These are phyloP conservation scores for Philypnodon macrostomus DNA, from an alignment of 2,797 vertebrate genomes.

Conservation along the genomic window DNA sequence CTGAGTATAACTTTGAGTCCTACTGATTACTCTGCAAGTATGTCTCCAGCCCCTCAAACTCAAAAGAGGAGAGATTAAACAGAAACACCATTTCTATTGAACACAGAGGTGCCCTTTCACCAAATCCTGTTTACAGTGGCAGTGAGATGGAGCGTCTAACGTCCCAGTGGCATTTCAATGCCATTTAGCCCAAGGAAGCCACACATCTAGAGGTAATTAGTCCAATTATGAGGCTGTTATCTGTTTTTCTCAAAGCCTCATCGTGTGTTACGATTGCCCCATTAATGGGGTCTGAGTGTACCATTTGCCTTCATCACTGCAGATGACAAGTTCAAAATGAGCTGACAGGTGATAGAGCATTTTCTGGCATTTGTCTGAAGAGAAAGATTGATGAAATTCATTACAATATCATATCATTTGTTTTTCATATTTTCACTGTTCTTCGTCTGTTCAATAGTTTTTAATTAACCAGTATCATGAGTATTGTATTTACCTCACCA, in stretches of 20 bases:
- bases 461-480: too few species aligned
- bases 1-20: conserved; percentile 40
- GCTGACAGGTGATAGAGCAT: conserved; percentile 4
- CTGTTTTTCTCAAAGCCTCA: conserved; percentile 40
- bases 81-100: conserved; percentile 30
- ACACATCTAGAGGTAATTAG: conserved; percentile 59
- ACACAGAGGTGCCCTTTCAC: conserved; percentile 48
- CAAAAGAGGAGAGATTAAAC: conserved; percentile 34
- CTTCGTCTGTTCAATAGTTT: too few species aligned
- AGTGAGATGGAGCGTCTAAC: conserved; percentile 27
- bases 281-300: conserved; percentile 25
- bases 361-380: conserved; percentile 7
- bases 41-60: conserved; percentile 25
- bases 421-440: too few species aligned
- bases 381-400: conserved; percentile 24
- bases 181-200: conserved; percentile 62
- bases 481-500: too few species aligned
- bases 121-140: conserved; percentile 55
- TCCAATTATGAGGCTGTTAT: conserved; percentile 59
- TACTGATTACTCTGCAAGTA: conserved; percentile 44
- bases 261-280: conserved; percentile 34
- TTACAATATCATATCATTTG: not conserved
- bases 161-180: conserved; percentile 60
- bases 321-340: conserved; percentile 18
- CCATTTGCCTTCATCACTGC: conserved; percentile 49